Conservation (phyloP, 2,888 invertebrate genomes). For the Drosophila neonasuta region DNA sequence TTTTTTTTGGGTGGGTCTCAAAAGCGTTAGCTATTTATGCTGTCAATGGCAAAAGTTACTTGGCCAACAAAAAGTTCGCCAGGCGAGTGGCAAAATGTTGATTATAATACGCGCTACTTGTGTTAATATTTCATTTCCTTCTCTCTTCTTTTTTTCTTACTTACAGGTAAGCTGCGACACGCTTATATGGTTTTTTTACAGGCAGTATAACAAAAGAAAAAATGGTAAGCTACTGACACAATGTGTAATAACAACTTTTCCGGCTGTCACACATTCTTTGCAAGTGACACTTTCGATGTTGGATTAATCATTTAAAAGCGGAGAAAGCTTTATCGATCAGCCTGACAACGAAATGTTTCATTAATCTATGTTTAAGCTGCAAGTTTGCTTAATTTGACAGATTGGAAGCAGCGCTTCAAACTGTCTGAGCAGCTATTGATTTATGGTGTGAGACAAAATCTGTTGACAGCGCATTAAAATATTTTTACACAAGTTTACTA, state of each 20-base stretch:
- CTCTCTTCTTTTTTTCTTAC: conserved; percentile 5
- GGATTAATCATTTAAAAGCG: neutral
- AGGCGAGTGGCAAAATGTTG: conserved; percentile 7
- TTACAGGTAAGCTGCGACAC: conserved; percentile 27
- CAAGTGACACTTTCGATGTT: neutral
- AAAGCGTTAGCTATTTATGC: conserved; percentile 22
- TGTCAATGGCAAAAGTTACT: conserved; percentile 33
- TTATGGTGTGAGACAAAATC: neutral
- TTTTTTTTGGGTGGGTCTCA: neutral
- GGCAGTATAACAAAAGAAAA: neutral
- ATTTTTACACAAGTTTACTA: neutral
- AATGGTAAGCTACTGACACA: conserved; percentile 14
- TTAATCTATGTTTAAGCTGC: neutral
- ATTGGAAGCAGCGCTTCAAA: neutral
- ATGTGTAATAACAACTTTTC: conserved; percentile 7
- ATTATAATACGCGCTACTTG: conserved; percentile 23
- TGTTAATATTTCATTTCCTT: conserved; percentile 27
- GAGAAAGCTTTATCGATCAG: neutral
- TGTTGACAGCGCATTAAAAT: neutral
- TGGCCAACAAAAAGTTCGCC: conserved; percentile 22
- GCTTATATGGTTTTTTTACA: conserved; percentile 1
- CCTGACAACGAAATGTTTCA: neutral
- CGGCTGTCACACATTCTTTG: conserved; percentile 10
- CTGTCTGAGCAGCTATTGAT: neutral
- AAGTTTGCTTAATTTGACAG: neutral